A percentile compares a stretch with the other conserved stretches of the same genome.
Conservation (phyloP, 2,888 invertebrate species). For the Thecophora atra region DNA sequence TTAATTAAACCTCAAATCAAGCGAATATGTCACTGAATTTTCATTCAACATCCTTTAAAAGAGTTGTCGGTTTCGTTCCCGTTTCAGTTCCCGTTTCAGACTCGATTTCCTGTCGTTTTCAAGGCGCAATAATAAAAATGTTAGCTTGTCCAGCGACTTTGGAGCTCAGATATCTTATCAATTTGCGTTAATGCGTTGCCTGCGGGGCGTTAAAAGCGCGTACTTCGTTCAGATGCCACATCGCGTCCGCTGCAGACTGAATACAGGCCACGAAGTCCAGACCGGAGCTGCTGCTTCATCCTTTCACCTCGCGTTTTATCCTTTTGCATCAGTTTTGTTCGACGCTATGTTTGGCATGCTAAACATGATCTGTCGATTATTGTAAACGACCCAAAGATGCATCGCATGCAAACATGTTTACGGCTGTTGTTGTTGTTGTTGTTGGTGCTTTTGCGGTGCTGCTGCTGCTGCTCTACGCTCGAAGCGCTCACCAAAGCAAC, state of each 20-base stretch:
- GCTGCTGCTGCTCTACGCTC: slow-evolving; percentile 1
- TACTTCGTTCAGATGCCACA: slow-evolving; percentile 33
- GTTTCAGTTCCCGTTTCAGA: not conserved
- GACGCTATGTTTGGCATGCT: slow-evolving; percentile 41
- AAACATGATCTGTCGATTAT: slow-evolving; percentile 44
- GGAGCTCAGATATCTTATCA: slow-evolving; percentile 44
- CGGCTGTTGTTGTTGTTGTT: slow-evolving; percentile 18
- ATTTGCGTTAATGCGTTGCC: slow-evolving; percentile 48
- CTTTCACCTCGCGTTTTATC: slow-evolving; percentile 5
- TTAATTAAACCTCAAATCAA: too few relatives aligned
- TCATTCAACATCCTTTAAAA: not conserved
- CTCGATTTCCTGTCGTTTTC: not conserved
- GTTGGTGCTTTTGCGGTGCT: slow-evolving; percentile 9
- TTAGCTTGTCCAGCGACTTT: not conserved
- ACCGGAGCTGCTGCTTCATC: not conserved
- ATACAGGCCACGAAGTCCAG: slow-evolving; percentile 20
- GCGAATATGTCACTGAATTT: too few relatives aligned
- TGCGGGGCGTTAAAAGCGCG: slow-evolving; percentile 42
- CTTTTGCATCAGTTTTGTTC: slow-evolving; percentile 36
- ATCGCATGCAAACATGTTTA: slow-evolving; percentile 36
- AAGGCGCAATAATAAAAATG: slow-evolving; percentile 9
- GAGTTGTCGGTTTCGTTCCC: too few relatives aligned
- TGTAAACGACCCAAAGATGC: slow-evolving; percentile 41
- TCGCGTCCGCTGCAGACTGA: slow-evolving; percentile 29
- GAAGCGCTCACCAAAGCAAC: slow-evolving; percentile 10